Evolutionary conservation across 2,797 vertebrate genomes (phyloP), one percentile per base, ranked within the genome.

Genomic region (Loris lydekkerianus): DNA sequence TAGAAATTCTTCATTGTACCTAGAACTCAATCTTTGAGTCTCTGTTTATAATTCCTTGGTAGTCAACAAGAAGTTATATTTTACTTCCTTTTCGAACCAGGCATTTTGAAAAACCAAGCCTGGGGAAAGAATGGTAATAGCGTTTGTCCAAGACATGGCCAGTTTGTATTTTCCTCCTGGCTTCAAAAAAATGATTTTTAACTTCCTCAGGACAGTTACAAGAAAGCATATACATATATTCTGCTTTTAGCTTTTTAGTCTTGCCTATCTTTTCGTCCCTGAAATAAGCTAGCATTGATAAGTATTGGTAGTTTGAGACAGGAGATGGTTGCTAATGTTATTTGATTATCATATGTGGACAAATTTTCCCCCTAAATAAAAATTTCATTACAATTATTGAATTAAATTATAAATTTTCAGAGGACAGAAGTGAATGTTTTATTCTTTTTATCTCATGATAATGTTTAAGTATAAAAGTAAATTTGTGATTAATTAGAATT

Each of bases 381-480:
- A 73, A 60, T 84, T 72, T 58, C 37, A 89, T 73, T 25, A 18
- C 0, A 89, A 37, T 53, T 76, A 82, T 23, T 72, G 10, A 86
- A 90, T 88, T 88, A 85, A 90, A 82, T 93, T 49, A 25, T 72
- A 85, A 89, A 8, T n/a, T 76, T 7, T 83, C 89, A 86, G 29
- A 27, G 46, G 2, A 4, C 29, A 85, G 15, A 72, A 1, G 0
- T 89, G 9, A 96, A 70, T n/a, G 1, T 53, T 91, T 84, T 80
- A 34, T 86, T 70, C 5, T 92, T 61, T 53, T 78, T 58, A 65
- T 69, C 11, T 70, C 20, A 63, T 75, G 60, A 89, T 69, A 29
- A 65, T 65, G 9, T 85, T 94, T 29, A 91, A 76, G 80, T 67
- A 49, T 58, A 80, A 81, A 86, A 86, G n/a, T 8, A 90, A 84